Percentiles rank a stretch among this genome's conserved stretches.
Conservation (phyloP, 1,140 invertebrate genomes). For the Drosophila ananassae region DNA sequence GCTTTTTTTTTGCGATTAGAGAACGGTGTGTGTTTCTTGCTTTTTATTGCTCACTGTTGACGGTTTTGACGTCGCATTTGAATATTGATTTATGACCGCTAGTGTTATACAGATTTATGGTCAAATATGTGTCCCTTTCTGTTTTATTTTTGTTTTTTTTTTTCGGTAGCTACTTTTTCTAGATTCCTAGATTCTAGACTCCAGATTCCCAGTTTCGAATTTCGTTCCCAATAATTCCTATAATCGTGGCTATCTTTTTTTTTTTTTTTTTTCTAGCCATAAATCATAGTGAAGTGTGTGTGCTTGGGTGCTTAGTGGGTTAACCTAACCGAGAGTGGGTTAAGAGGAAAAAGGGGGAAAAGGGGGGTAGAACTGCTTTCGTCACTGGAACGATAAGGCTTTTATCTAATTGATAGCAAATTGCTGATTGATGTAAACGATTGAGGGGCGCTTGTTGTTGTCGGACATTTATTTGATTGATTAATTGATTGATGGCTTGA, state of each 20-base stretch:
- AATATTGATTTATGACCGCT: constrained; percentile 51
- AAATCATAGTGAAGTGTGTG: constrained; percentile 36
- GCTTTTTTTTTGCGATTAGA: constrained; percentile 6
- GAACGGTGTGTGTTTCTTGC: neutral
- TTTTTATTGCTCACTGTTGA: constrained; percentile 1
- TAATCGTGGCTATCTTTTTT: constrained; percentile 14
- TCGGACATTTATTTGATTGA: constrained; percentile 55
- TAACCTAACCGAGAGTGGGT: constrained; percentile 1
- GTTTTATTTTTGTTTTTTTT: constrained; percentile 38
- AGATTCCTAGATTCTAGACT: constrained; percentile 11
- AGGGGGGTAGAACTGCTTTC: constrained; percentile 19
- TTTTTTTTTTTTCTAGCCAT: constrained; percentile 14
- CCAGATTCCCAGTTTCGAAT: neutral
- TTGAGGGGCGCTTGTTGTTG: constrained; percentile 36
- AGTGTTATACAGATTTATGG: constrained; percentile 56
- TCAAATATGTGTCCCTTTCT: constrained; percentile 38
- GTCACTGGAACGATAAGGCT: constrained; percentile 42
- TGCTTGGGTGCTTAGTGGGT: constrained; percentile 20
- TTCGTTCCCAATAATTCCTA: constrained; percentile 3
- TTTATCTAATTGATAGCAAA: constrained; percentile 53
- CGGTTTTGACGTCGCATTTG: constrained; percentile 27
- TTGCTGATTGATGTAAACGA: constrained; percentile 56
- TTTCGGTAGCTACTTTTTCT: constrained; percentile 20
- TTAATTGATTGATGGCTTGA: constrained; percentile 56
- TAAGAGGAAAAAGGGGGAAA: neutral